Evolutionary conservation across 1,140 invertebrate genomes (phyloP), one percentile per base, ranked within the genome.

Genomic region (Camponotus pennsylvanicus): DNA sequence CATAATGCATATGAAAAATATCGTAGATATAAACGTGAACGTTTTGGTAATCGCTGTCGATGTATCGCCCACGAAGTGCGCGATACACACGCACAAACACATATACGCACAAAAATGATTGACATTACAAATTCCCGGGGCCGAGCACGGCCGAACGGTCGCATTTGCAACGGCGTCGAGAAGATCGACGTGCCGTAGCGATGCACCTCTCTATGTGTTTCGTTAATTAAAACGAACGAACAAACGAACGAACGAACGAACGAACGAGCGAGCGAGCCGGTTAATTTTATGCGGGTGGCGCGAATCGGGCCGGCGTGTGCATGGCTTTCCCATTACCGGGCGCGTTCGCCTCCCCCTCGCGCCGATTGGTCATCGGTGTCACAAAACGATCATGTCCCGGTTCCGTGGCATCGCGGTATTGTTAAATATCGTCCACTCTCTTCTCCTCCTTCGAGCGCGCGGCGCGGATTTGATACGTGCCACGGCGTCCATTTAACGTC

Each of bases 161-260:
- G 71, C 73, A 69, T 86, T 86, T 70, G 37, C 84, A 85, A 69
- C 61, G 63, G 34, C 45, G 75, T 73, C 71, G 78, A 80, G 85
- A 91, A 92, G 91, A 93, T 89, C 90, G 87, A 90, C 88, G 76
- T 89, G 80, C 86, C 85, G 82, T 76, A 86, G 85, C 92, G 91
- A 86, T 93, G 89, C 91, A 27, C 91, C 91, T 89, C 89, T 88
- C 89, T 88, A 64, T 80, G 90, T 95, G 94, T 95, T 94, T 94
- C 94, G 92, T 95, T 95, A 95, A 95, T 95, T 95, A 95, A 95
- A 95, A 94, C 92, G 93, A 92, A 92, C 91, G 88, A 90, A 94
- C 92, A 92, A 92, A 92, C 91, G 88, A 90, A 86, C 89, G 90
- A 87, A 61, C 82, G 75, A 49, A 3, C 45, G 45, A 49, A 3